A percentile compares a stretch with the other conserved stretches of the same genome.
phyloP scores from a whole-genome alignment of 2,113 vertebrate genomes.

The Diadophis punctatus region DNA sequence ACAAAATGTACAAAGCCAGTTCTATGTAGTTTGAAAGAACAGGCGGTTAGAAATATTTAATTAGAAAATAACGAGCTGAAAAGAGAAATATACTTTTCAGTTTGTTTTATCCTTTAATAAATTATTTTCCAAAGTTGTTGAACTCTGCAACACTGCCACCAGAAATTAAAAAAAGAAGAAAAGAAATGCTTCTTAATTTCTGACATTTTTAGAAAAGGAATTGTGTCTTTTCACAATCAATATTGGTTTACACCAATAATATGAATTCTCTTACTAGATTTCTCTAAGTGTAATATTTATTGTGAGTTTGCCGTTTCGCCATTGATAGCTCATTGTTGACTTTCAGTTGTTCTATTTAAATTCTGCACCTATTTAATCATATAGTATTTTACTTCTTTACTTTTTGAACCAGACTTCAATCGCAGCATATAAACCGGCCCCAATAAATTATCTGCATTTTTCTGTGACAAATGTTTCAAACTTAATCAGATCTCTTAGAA shows the following conservation, averaged over 20 bases:
- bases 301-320: neutral
- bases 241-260: neutral
- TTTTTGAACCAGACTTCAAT: neutral
- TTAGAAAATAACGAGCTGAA: neutral
- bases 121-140: neutral
- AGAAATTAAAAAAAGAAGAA: neutral
- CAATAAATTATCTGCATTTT: neutral
- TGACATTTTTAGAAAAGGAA: neutral
- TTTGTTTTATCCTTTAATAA: neutral
- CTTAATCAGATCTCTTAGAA: neutral
- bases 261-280: neutral
- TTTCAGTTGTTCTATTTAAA: neutral
- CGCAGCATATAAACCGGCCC: neutral
- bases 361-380: neutral
- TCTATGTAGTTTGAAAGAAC: neutral
- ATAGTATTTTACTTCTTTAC: neutral
- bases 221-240: neutral
- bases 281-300: neutral
- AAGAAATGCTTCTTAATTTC: neutral
- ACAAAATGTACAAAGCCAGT: neutral
- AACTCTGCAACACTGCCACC: neutral
- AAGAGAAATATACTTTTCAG: neutral
- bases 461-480: neutral
- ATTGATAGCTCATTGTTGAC: neutral
- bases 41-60: neutral